These are phyloP conservation scores for Cryptophagus acutangulus DNA, from an alignment of 2,888 invertebrate species.

Conservation along the genomic window DNA sequence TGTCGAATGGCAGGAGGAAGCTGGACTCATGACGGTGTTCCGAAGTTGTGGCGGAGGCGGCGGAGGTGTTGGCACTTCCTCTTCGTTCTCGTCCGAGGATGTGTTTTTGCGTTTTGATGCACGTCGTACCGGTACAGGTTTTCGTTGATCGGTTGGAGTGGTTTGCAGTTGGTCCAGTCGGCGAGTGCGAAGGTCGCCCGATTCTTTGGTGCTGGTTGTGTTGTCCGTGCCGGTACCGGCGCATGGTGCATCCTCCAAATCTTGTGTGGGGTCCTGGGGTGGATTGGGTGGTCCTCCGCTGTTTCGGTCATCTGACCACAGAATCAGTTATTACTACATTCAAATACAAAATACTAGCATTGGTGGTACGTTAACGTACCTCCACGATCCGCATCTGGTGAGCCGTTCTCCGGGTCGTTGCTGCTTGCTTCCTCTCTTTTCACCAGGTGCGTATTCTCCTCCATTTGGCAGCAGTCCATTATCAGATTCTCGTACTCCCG, in stretches of 20 bases:
- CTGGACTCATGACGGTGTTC: slow-evolving; percentile 55
- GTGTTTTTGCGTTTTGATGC: slow-evolving; percentile 60
- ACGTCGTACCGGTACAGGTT: slow-evolving; percentile 45
- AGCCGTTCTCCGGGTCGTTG: slow-evolving; percentile 83
- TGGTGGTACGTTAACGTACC: slow-evolving; percentile 51
- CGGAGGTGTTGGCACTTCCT: slow-evolving; percentile 51
- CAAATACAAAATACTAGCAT: slow-evolving; percentile 41
- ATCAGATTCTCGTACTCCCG: slow-evolving; percentile 86
- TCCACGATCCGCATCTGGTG: slow-evolving; percentile 77
- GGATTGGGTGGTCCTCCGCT: slow-evolving; percentile 54
- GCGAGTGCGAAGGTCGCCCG: slow-evolving; percentile 52
- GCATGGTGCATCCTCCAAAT: slow-evolving; percentile 40
- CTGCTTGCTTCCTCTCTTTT: slow-evolving; percentile 73
- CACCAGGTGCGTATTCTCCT: slow-evolving; percentile 74
- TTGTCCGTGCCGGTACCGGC: slow-evolving; percentile 33
- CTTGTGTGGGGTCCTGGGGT: slow-evolving; percentile 41
- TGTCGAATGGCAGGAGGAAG: slow-evolving; percentile 60
- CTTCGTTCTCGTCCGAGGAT: slow-evolving; percentile 52
- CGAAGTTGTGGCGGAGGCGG: slow-evolving; percentile 29
- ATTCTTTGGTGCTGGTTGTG: slow-evolving; percentile 46
- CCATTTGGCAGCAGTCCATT: slow-evolving; percentile 90
- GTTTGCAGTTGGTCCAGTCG: slow-evolving; percentile 51
- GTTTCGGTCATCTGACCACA: slow-evolving; percentile 53
- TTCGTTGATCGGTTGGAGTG: slow-evolving; percentile 37
- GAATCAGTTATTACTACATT: slow-evolving; percentile 39